Evolutionary conservation across 1,140 invertebrate species (phyloP), one percentile per base, ranked within the genome.

Genomic region (Drosophila ercepeae): DNA sequence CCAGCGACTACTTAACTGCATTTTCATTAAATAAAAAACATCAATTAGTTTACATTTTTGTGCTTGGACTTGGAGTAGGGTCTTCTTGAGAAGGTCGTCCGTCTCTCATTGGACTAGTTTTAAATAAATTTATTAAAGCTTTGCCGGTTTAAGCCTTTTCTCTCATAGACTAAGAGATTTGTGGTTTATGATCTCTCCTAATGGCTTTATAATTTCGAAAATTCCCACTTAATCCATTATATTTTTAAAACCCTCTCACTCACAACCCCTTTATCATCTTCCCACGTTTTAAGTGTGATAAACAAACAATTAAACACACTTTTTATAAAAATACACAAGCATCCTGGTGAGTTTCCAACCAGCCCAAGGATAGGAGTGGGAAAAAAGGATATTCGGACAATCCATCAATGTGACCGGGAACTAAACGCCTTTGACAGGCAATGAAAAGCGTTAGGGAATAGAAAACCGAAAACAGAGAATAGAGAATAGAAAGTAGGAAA

Each of bases 391-490:
- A 48, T 50, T 65, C 65, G 53, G 68, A 86, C 68, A 67, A 86
- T 86, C 64, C 81, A 86, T 86, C 82, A 86, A 81, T 65, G 46
- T 42, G 54, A 19, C 34, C 53, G 23, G 57, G 60, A 36, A 44
- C 78, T 83, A 83, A 83, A 72, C 57, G 73, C 50, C 81, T 74
- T 76, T 86, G 81, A 84, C 81, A 84, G 63, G 44, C 79, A 86
- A 32, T 68, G 81, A 83, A 83, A 84, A 57, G 59, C 34, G 55
- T 42, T 29, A 39, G 29, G 14, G 25, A 19, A 36, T 59, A 41
- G 29, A 13, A 45, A 21, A 48, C 53, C 41, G 46, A 58, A 60
- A 4, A n/a, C n/a, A n/a, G n/a, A n/a, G n/a, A n/a, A n/a, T n/a
- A n/a, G n/a, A n/a, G n/a, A n/a, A n/a, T n/a, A n/a, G n/a, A n/a